These are phyloP conservation scores for Rhopilema esculentum DNA, from an alignment of 30 jellyfish, hydroid and myxozoan genomes.

Conservation along the genomic window DNA sequence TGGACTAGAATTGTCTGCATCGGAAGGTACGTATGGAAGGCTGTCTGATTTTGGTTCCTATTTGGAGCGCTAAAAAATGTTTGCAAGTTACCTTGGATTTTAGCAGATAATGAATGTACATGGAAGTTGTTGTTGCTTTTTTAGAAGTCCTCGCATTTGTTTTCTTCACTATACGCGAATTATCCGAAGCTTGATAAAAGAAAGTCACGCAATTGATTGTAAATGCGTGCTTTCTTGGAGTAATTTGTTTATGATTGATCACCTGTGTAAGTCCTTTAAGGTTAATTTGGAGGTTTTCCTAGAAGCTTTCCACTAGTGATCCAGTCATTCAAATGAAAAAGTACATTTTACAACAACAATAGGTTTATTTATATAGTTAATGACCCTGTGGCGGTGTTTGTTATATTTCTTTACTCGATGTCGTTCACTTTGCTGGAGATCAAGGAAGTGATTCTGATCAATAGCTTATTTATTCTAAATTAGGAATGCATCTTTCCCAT, in stretches of 20 bases:
- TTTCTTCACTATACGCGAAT: not conserved
- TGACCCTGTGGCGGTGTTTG: not conserved
- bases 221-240: not conserved
- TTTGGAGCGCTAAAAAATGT: not conserved
- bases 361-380: not conserved
- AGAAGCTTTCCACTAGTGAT: not conserved
- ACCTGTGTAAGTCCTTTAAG: not conserved
- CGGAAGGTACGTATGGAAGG: slow-evolving; percentile 59
- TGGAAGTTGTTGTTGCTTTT: no score
- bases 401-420: not conserved
- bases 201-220: not conserved
- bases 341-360: not conserved
- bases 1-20: slow-evolving; percentile 76
- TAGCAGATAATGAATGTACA: not conserved
- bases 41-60: not conserved
- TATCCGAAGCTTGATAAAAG: not conserved
- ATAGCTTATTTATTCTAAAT: not conserved
- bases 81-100: not conserved
- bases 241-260: not conserved
- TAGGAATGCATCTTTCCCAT: not conserved
- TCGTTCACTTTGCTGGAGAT: not conserved
- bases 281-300: not conserved
- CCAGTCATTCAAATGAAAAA: not conserved
- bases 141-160: no score
- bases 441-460: not conserved